These are phyloP conservation scores for Heteractis magnifica DNA, from an alignment of 92 coral and sea anemone species.

Conservation along the genomic window DNA sequence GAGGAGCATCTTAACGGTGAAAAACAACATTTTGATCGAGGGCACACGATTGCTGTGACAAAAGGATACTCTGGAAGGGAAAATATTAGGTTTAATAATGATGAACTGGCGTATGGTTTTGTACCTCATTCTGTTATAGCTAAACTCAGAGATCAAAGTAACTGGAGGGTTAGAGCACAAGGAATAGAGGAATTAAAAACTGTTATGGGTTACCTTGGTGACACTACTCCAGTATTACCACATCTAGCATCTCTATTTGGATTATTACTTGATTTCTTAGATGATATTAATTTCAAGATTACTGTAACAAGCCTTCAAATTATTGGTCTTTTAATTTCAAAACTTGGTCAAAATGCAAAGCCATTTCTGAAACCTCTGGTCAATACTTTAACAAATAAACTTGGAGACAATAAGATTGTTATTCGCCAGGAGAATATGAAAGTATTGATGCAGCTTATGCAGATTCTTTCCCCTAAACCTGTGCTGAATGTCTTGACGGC, in stretches of 20 bases:
- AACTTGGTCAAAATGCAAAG: conserved; percentile 63
- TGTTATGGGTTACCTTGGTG: conserved; percentile 74
- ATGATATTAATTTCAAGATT: conserved; percentile 90
- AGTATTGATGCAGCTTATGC: conserved; percentile 98
- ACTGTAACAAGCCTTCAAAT: conserved; percentile 93
- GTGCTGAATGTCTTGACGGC: conserved; percentile 72
- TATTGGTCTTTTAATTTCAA: conserved; percentile 77
- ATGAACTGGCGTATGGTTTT: conserved; percentile 72
- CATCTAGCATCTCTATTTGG: conserved; percentile 82
- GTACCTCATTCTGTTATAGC: conserved; percentile 72
- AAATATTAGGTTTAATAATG: conserved; percentile 34
- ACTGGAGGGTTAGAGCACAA: conserved; percentile 88
- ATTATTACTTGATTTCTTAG: conserved; percentile 77
- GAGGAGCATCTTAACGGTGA: conserved; percentile 51
- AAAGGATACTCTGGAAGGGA: conserved; percentile 41
- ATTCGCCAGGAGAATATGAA: conserved; percentile 98
- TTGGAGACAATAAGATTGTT: conserved; percentile 96
- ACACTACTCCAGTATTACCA: conserved; percentile 66
- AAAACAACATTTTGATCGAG: conserved; percentile 71
- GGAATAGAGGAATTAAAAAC: conserved; percentile 93
- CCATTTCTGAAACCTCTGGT: conserved; percentile 86
- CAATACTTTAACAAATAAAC: conserved; percentile 70
- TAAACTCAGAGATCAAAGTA: conserved; percentile 85
- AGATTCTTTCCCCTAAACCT: conserved; percentile 80
- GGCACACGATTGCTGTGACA: conserved; percentile 82